Evolutionary conservation across 2,113 vertebrate genomes (phyloP).

Genomic region (Glaucidium brasilianum): DNA sequence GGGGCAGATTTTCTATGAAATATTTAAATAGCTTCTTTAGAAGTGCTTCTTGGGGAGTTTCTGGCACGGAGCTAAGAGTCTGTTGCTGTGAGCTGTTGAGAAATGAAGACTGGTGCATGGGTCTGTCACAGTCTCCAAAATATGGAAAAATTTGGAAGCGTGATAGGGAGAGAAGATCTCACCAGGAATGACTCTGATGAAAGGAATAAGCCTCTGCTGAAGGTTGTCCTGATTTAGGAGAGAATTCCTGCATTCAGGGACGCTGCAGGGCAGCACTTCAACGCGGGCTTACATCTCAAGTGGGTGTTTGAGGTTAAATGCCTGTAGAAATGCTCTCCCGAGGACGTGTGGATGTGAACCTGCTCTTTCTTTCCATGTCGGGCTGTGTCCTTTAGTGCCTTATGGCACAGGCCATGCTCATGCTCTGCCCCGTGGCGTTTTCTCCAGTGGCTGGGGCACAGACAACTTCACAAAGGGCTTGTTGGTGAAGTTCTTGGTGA

Average conservation of each 20-base stretch:
- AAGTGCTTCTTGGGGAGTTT: not conserved
- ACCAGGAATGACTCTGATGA: not conserved
- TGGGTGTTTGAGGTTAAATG: not conserved
- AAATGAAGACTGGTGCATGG: not conserved
- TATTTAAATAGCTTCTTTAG: not conserved
- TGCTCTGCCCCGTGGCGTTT: not conserved
- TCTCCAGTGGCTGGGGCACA: not conserved
- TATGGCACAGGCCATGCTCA: not conserved
- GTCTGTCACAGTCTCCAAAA: not conserved
- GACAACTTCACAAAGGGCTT: not conserved
- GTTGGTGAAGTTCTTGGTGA: not conserved
- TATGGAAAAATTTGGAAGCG: not conserved
- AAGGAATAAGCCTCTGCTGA: not conserved
- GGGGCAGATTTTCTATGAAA: not conserved
- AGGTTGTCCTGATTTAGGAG: not conserved
- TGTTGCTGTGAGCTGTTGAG: not conserved
- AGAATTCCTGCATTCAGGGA: not conserved
- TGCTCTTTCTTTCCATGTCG: not conserved
- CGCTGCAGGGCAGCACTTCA: not conserved
- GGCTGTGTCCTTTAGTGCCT: not conserved
- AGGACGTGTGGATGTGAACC: not conserved
- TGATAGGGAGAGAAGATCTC: not conserved
- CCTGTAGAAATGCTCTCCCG: not conserved
- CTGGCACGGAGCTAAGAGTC: not conserved
- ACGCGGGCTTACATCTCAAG: fast-evolving